phyloP scores from a whole-genome alignment of 2,797 vertebrate species.

The Taenioides sp. region DNA sequence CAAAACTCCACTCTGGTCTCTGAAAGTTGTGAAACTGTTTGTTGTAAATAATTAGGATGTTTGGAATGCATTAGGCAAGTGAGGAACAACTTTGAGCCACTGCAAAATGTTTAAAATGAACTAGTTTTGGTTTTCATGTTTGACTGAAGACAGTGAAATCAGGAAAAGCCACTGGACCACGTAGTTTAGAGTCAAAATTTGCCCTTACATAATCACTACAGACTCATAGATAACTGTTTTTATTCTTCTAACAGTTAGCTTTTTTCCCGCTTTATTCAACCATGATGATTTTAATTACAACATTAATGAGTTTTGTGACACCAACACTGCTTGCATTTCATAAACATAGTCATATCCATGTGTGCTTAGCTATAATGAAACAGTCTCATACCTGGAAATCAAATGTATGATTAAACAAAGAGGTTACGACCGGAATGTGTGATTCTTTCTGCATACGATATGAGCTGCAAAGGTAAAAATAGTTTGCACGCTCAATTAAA shows the following conservation, averaged over 20 bases:
- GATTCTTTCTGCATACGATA: not conserved
- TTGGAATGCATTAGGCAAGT: no score
- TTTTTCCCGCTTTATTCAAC: not conserved
- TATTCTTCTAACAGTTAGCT: not conserved
- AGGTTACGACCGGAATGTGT: not conserved
- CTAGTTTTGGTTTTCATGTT: no score
- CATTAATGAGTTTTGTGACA: conserved; percentile 6
- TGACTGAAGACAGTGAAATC: no score
- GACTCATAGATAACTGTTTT: not conserved
- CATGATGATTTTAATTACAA: not conserved
- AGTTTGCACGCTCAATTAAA: conserved; percentile 3
- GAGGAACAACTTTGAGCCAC: no score
- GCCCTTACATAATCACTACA: no score
- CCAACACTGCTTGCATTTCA: not conserved
- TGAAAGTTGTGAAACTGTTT: no score
- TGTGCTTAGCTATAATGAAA: not conserved
- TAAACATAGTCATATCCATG: not conserved
- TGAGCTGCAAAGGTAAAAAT: conserved; percentile 8
- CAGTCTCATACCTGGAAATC: not conserved
- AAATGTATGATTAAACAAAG: not conserved
- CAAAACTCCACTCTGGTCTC: no score
- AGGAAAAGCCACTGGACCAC: no score
- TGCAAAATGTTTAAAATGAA: no score
- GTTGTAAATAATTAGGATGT: no score
- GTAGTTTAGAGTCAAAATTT: no score